Evolutionary conservation across 2,888 invertebrate species (phyloP).

Genomic region (Caprella mutica): DNA sequence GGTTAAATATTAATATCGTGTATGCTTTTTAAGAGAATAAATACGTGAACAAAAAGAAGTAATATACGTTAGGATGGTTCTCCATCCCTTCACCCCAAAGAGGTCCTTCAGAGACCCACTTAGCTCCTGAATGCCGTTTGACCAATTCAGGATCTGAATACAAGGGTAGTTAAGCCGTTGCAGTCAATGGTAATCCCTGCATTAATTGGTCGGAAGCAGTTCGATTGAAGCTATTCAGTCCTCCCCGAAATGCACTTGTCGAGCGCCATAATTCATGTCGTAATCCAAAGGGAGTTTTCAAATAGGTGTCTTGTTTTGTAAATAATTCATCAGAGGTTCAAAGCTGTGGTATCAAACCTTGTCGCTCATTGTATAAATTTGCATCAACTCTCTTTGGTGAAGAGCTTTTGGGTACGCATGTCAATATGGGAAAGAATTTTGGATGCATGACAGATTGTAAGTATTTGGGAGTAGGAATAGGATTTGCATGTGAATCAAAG

Average conservation of each 20-base stretch:
- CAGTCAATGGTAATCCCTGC: not conserved
- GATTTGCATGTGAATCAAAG: not conserved
- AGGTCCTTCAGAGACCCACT: not conserved
- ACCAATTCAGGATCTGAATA: not conserved
- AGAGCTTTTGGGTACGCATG: constrained; percentile 2
- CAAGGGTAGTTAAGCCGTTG: not conserved
- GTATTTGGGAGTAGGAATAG: not conserved
- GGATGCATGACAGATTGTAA: not conserved
- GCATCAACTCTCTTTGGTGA: not conserved
- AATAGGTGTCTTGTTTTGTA: not conserved
- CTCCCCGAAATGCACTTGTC: too few species aligned
- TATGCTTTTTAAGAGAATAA: too few species aligned
- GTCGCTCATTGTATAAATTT: not conserved
- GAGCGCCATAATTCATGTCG: too few species aligned
- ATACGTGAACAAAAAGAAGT: too few species aligned
- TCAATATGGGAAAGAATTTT: not conserved
- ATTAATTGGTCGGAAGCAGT: not conserved
- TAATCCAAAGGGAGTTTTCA: not conserved
- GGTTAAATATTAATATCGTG: too few species aligned
- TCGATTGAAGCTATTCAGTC: too few species aligned
- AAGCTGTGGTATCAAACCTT: not conserved
- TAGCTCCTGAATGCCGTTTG: not conserved
- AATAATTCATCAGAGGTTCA: not conserved
- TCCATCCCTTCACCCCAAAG: not conserved
- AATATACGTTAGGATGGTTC: too few species aligned